Evolutionary conservation across 2,113 vertebrate species (phyloP).

Genomic region (Canis aureus): DNA sequence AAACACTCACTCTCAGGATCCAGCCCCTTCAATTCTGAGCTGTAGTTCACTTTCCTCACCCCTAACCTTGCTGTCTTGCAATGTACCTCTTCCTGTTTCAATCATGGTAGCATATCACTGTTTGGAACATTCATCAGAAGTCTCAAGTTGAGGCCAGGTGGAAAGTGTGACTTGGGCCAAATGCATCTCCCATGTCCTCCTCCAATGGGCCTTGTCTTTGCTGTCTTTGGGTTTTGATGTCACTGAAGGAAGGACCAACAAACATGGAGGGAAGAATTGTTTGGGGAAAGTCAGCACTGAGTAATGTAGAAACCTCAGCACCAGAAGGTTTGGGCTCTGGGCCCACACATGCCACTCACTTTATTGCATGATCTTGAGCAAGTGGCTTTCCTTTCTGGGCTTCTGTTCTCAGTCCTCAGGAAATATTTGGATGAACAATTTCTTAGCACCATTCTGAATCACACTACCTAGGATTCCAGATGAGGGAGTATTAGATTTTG

Average conservation of each 20-base stretch:
- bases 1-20: background rate
- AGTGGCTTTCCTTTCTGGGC: background rate
- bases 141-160: background rate
- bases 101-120: accelerated
- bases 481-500: background rate
- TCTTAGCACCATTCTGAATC: background rate
- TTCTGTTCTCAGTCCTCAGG: background rate
- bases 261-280: background rate
- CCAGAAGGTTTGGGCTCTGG: background rate
- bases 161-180: background rate
- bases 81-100: background rate
- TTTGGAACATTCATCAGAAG: background rate
- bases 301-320: background rate
- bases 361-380: background rate
- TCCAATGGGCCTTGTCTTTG: background rate
- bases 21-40: background rate
- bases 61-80: background rate
- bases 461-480: background rate
- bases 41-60: background rate
- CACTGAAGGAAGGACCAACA: background rate
- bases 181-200: background rate
- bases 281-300: background rate
- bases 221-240: background rate
- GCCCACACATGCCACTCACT: background rate
- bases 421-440: background rate